phyloP scores from a whole-genome alignment of 2,888 invertebrate species.

The Coremacera marginata region DNA sequence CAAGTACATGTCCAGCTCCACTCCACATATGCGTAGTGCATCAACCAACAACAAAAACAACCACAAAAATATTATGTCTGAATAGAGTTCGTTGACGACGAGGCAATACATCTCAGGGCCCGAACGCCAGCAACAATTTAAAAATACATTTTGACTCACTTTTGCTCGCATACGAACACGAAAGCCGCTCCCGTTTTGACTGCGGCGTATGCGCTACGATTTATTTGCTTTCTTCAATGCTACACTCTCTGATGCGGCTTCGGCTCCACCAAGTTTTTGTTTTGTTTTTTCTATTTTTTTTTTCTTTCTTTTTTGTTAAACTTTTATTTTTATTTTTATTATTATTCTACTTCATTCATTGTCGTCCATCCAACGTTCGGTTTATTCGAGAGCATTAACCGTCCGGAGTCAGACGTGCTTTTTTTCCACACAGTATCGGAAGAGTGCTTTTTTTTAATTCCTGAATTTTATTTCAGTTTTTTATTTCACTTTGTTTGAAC shows the following conservation, averaged over 20 bases:
- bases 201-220: slow-evolving; percentile 6
- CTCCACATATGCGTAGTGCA: slow-evolving; percentile 15
- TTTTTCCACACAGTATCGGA: slow-evolving; percentile 12
- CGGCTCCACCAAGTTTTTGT: slow-evolving; percentile 13
- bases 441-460: slow-evolving; percentile 35
- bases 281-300: neutral
- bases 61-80: neutral
- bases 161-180: slow-evolving; percentile 1
- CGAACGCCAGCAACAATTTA: slow-evolving; percentile 14
- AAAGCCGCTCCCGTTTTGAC: neutral
- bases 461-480: slow-evolving; percentile 32
- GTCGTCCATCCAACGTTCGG: slow-evolving; percentile 41
- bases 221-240: neutral
- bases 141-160: slow-evolving; percentile 42
- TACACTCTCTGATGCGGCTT: neutral
- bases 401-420: slow-evolving; percentile 60
- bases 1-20: slow-evolving; percentile 1
- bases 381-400: slow-evolving; percentile 63
- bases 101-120: neutral
- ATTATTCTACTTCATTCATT: slow-evolving; percentile 43
- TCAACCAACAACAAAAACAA: neutral
- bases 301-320: neutral
- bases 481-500: slow-evolving; percentile 16
- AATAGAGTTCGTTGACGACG: neutral
- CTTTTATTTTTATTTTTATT: slow-evolving; percentile 11